Conservation (phyloP, 2,797 vertebrate genomes). For the Oreochromis grahami region DNA sequence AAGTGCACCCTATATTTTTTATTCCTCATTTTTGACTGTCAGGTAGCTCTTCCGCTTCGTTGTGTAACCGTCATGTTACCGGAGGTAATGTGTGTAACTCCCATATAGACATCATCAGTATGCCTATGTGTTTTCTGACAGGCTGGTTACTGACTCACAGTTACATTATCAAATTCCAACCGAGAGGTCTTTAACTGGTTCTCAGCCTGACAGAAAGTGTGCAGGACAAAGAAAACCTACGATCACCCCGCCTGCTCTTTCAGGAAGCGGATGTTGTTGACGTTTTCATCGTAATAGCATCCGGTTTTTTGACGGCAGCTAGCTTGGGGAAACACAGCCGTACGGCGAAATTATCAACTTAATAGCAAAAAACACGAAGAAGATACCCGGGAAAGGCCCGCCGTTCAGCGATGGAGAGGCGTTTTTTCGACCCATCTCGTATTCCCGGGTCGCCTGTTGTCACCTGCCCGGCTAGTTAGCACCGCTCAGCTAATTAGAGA, state of each 20-base stretch:
- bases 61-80: fast-evolving
- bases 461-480: conserved; percentile 33
- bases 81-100: too few relatives aligned
- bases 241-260: fast-evolving
- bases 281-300: conserved; percentile 21
- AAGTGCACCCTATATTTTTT: fast-evolving
- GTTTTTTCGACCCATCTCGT: neutral
- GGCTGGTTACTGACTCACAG: fast-evolving
- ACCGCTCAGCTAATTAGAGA: conserved; percentile 33
- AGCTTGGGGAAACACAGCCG: neutral
- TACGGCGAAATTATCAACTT: neutral
- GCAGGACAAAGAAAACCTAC: neutral
- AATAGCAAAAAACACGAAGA: neutral
- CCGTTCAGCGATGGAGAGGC: neutral
- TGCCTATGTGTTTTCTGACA: neutral
- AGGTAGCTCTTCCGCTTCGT: neutral
- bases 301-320: conserved; percentile 29
- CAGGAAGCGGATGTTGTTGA: conserved; percentile 75
- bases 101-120: too few relatives aligned
- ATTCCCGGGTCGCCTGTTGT: neutral
- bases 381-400: neutral
- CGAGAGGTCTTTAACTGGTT: neutral
- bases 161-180: neutral
- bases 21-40: fast-evolving
- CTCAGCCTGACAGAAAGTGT: fast-evolving